These are phyloP conservation scores for Acrocyrtus sp. DNA, from an alignment of 2,888 invertebrate genomes.

Conservation along the genomic window DNA sequence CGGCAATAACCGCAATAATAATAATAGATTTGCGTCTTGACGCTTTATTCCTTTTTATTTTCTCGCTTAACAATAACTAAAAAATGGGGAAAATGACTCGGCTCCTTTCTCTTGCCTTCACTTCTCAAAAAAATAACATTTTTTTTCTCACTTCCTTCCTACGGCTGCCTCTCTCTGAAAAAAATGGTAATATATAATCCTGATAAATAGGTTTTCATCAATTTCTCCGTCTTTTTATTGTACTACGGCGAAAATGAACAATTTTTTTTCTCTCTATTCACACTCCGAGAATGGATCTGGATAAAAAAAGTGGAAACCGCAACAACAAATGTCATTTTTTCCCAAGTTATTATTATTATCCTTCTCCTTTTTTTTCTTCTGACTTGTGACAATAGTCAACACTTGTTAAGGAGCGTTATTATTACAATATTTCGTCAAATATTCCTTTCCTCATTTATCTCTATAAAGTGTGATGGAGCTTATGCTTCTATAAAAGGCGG, in stretches of 20 bases:
- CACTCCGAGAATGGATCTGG: neutral
- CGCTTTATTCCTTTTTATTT: constrained; percentile 8
- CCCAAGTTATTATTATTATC: too few relatives aligned
- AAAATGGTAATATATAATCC: constrained; percentile 59
- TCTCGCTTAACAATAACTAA: neutral
- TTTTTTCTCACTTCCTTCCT: constrained; percentile 27
- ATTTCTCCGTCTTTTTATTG: constrained; percentile 55
- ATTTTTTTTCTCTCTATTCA: neutral
- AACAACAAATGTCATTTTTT: too few relatives aligned
- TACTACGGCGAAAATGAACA: neutral
- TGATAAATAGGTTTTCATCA: constrained; percentile 64
- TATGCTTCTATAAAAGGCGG: too few relatives aligned
- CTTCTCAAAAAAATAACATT: too few relatives aligned
- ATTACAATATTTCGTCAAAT: too few relatives aligned
- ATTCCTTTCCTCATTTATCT: too few relatives aligned
- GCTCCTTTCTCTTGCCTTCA: too few relatives aligned
- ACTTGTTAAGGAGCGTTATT: too few relatives aligned
- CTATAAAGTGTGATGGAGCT: too few relatives aligned
- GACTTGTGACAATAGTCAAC: too few relatives aligned
- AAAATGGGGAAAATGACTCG: neutral
- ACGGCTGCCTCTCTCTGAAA: constrained; percentile 1
- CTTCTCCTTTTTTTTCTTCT: too few relatives aligned
- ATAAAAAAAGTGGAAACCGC: too few relatives aligned
- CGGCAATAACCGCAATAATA: constrained; percentile 17
- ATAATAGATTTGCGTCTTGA: constrained; percentile 33